phyloP scores from a whole-genome alignment of 2,888 invertebrate genomes.

The Saturnia pavonia region DNA sequence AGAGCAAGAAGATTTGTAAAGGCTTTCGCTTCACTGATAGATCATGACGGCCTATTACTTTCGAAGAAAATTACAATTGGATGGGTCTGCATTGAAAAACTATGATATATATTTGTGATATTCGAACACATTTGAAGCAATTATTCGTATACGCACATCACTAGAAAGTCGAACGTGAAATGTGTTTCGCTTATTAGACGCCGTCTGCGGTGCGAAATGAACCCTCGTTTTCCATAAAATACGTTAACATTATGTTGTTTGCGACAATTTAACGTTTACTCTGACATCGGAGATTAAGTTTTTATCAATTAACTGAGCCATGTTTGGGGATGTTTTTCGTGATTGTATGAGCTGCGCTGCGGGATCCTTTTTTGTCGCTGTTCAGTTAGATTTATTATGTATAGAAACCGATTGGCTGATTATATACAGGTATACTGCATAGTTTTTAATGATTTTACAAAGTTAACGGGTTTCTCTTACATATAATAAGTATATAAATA shows the following conservation, averaged over 20 bases:
- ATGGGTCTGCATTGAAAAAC: too few species aligned
- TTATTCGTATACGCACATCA: not conserved
- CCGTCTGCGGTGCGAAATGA: constrained; percentile 3
- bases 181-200: constrained; percentile 1
- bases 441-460: not conserved
- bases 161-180: not conserved
- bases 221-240: not conserved
- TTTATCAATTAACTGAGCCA: constrained; percentile 21
- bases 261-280: constrained; percentile 17
- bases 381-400: constrained; percentile 9
- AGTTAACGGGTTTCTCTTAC: not conserved
- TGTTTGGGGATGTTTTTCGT: constrained; percentile 17
- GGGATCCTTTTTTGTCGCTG: not conserved
- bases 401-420: not conserved
- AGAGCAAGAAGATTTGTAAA: too few species aligned
- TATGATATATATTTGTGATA: too few species aligned
- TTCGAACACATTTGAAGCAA: not conserved
- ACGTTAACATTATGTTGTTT: constrained; percentile 20
- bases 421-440: not conserved
- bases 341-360: not conserved
- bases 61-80: too few species aligned
- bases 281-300: constrained; percentile 20
- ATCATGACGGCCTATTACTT: too few species aligned
- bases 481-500: too few species aligned
- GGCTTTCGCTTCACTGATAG: too few species aligned